Percentiles rank a stretch among this genome's conserved stretches.
Evolutionary conservation across 2,888 invertebrate species (phyloP).

Genomic region (Meliscaeva auricollis): DNA sequence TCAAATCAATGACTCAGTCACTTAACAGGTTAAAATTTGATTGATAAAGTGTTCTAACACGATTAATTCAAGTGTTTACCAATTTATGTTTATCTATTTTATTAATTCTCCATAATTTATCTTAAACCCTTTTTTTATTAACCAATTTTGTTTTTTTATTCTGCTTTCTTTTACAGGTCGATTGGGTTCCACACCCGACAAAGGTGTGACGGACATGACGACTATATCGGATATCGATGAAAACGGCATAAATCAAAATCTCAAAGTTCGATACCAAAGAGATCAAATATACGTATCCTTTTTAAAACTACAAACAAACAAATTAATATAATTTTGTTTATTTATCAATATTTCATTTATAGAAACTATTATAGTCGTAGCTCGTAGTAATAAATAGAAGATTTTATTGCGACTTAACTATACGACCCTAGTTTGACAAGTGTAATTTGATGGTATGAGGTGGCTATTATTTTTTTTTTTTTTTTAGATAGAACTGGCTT

Average conservation of each 20-base stretch:
- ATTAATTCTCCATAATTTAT: neutral
- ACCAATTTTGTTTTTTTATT: neutral
- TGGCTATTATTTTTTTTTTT: neutral
- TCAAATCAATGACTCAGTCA: neutral
- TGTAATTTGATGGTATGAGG: neutral
- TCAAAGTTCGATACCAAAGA: constrained; percentile 91
- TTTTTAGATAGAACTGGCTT: neutral
- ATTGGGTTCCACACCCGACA: constrained; percentile 84
- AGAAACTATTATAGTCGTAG: neutral
- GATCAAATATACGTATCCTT: constrained; percentile 97
- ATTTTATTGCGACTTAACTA: constrained; percentile 6
- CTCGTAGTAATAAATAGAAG: neutral
- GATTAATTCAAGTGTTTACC: neutral
- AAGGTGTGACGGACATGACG: constrained; percentile 96
- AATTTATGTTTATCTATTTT: neutral
- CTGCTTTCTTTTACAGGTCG: constrained; percentile 79
- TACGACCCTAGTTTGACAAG: neutral
- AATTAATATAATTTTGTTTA: neutral
- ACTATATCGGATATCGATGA: constrained; percentile 95
- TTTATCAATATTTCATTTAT: neutral
- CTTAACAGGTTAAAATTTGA: neutral
- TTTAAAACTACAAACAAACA: constrained; percentile 79
- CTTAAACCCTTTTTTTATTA: constrained; percentile 1
- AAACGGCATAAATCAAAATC: constrained; percentile 94
- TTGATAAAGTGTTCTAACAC: neutral